Base-by-base conservation (phyloP, 2,888 invertebrate genomes). In the Trichogramma evanescens region DNA sequence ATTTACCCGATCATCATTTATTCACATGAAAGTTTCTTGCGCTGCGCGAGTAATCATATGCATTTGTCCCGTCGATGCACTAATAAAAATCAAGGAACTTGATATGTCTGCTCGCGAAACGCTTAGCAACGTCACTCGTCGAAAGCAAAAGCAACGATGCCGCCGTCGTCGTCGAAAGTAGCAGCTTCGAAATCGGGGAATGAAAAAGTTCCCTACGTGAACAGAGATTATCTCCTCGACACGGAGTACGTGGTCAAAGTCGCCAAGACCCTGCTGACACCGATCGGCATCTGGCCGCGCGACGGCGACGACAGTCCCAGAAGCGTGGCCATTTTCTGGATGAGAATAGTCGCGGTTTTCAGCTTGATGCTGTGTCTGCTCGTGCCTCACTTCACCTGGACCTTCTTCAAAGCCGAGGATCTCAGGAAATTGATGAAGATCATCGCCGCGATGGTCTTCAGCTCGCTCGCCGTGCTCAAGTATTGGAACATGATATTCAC, bases 201-300 rank as follows among this genome's bases (percentile, higher is more conserved):
- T 38, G 40, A 9, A 3, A 53, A 54, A 26, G 1, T 13, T 26
- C 26, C 26, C 1, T 62, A 58, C 56, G 38, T 45, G 2, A 71
- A 72, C 56, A 45, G 56, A 0, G 66, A 71, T 59, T 71, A 72
- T 42, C 44, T 67, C 50, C 41, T 57, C 1, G 74, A 75, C 45
- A 65, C 67, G 4, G 70, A 72, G 54, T 75, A 70, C 58, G 70
- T 70, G 7, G 66, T 74, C 0, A 64, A 60, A 5, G 69, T 75
- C 2, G 71, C 74, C 0, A 67, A 70, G 44, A 69, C 65, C 0
- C 62, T 75, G 5, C 56, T 76, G 42, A 72, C 69, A 4, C 74
- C 74, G 0, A 65, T 75, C 4, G 76, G 74, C 5, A 72, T 75
- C 53, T 75, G 75, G 72, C 75, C 76, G 0, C 64, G 73, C 1